Conservation (phyloP, 2,797 vertebrate species). For the Scomberomorus guttatus region DNA sequence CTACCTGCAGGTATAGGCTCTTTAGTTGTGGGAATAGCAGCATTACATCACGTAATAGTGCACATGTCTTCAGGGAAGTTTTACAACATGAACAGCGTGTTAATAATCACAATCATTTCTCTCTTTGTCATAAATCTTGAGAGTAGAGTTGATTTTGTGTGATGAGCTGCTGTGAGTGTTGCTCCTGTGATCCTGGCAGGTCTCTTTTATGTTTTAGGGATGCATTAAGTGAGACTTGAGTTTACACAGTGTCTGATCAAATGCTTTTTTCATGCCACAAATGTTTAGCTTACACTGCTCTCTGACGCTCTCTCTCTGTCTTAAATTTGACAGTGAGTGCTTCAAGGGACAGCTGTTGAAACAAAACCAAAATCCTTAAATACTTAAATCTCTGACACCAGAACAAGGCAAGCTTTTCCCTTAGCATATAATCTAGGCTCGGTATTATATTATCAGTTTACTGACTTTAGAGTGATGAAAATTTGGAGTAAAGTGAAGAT, state of each 20-base stretch:
- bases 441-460: neutral
- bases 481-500: constrained; percentile 5
- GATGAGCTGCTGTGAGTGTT: neutral
- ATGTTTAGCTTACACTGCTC: constrained; percentile 33
- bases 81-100: neutral
- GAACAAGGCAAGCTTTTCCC: neutral
- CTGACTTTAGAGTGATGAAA: neutral
- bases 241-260: constrained; percentile 18
- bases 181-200: neutral
- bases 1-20: neutral
- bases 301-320: constrained; percentile 3
- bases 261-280: neutral
- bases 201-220: constrained; percentile 32
- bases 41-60: neutral
- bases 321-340: neutral
- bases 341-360: constrained; percentile 20
- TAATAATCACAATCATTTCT: neutral
- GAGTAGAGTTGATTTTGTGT: neutral
- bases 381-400: neutral
- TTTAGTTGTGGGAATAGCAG: neutral
- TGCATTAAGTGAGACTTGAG: neutral
- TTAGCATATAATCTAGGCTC: neutral
- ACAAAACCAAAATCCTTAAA: constrained; percentile 1
- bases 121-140: neutral
- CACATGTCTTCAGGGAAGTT: neutral